These are phyloP conservation scores for Phenganax marumi DNA, from an alignment of 92 coral and sea anemone species.

Conservation along the genomic window DNA sequence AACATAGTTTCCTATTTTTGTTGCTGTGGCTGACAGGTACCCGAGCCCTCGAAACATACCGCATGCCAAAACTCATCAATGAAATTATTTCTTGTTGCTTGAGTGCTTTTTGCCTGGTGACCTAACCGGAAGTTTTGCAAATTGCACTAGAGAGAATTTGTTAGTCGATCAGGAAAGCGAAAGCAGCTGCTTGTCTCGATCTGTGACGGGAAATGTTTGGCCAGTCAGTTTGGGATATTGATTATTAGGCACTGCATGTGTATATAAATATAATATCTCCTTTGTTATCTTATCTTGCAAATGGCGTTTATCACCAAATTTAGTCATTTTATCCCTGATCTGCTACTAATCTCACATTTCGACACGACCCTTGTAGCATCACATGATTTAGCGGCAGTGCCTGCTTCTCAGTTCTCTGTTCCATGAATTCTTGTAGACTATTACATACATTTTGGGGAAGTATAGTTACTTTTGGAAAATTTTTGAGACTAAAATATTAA, in stretches of 20 bases:
- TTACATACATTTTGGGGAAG: too few species aligned
- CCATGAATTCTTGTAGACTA: too few species aligned
- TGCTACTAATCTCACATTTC: too few species aligned
- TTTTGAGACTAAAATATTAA: too few species aligned
- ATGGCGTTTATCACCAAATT: background rate
- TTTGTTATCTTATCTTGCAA: background rate
- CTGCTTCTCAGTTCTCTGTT: too few species aligned
- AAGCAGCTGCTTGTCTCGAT: background rate
- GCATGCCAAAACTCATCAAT: slow-evolving; percentile 46
- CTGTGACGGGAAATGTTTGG: background rate
- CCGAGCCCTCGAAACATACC: slow-evolving; percentile 31
- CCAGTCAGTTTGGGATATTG: background rate
- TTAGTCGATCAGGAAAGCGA: slow-evolving; percentile 1
- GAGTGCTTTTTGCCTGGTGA: slow-evolving; percentile 39
- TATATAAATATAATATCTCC: background rate
- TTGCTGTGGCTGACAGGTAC: too few species aligned
- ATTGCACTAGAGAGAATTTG: slow-evolving; percentile 15
- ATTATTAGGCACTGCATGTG: background rate
- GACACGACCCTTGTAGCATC: too few species aligned
- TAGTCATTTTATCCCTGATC: too few species aligned
- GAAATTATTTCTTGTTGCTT: slow-evolving; percentile 46
- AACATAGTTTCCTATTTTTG: background rate
- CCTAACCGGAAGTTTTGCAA: slow-evolving; percentile 34
- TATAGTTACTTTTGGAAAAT: too few species aligned
- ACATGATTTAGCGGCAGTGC: too few species aligned